Conservation (phyloP, 23 tunicate genomes). For the Phallusia fumigata region DNA sequence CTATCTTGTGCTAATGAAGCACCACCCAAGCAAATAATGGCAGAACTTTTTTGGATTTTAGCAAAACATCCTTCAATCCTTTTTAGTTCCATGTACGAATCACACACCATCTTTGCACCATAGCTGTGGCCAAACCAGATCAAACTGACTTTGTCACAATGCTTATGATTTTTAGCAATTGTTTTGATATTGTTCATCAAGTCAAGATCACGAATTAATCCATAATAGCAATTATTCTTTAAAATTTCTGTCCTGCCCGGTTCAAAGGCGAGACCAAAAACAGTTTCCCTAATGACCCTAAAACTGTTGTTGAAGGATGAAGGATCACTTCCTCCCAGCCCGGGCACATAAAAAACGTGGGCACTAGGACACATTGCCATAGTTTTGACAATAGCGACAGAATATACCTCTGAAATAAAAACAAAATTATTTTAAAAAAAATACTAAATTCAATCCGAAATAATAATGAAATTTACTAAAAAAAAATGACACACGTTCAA, state of each 20-base stretch:
- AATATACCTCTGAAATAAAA: too few relatives aligned
- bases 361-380: not conserved
- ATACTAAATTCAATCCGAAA: too few relatives aligned
- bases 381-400: too few relatives aligned
- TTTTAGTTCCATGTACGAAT: not conserved
- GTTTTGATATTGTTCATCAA: not conserved
- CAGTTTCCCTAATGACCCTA: not conserved
- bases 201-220: not conserved
- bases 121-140: not conserved
- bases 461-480: too few relatives aligned
- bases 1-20: not conserved
- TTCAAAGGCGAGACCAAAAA: not conserved
- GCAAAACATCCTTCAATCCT: not conserved
- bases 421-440: too few relatives aligned
- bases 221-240: not conserved
- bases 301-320: not conserved
- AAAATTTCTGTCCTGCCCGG: not conserved
- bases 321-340: not conserved
- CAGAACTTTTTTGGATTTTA: not conserved
- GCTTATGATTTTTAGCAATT: not conserved
- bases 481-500: too few relatives aligned
- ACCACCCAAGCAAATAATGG: not conserved
- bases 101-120: slow-evolving; percentile 6
- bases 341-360: not conserved
- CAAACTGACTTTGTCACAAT: not conserved